A percentile compares a stretch with the other conserved stretches of the same genome.
phyloP scores from a whole-genome alignment of 2,888 invertebrate species.

The Patella ulyssiponensis region DNA sequence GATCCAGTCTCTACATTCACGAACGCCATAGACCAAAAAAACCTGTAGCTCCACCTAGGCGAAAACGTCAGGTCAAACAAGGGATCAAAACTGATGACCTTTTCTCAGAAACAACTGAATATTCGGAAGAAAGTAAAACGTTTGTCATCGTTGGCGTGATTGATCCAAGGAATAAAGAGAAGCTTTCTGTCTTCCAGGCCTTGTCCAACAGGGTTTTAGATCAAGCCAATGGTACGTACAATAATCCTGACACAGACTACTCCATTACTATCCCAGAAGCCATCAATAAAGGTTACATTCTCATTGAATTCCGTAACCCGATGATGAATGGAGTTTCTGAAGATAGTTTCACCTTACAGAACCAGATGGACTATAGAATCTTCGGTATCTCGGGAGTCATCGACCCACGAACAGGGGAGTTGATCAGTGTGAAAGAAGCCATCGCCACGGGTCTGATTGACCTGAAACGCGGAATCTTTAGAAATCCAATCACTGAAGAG shows the following conservation, averaged over 20 bases:
- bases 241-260: conserved; percentile 61
- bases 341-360: conserved; percentile 20
- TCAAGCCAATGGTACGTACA: conserved; percentile 62
- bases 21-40: conserved; percentile 51
- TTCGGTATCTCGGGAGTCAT: conserved; percentile 60
- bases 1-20: conserved; percentile 61
- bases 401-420: conserved; percentile 64
- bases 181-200: conserved; percentile 65
- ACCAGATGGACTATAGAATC: conserved; percentile 26
- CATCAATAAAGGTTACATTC: conserved; percentile 64
- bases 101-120: conserved; percentile 28
- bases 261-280: conserved; percentile 69
- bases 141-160: conserved; percentile 65
- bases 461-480: conserved; percentile 79
- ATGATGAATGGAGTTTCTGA: conserved; percentile 45
- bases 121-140: conserved; percentile 47
- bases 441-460: conserved; percentile 83
- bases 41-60: conserved; percentile 46
- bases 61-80: conserved; percentile 31
- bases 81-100: conserved; percentile 6
- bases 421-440: conserved; percentile 82
- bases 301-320: conserved; percentile 56
- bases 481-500: conserved; percentile 62
- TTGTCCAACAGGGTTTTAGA: conserved; percentile 64
- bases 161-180: conserved; percentile 62